Base-by-base conservation (phyloP, 2,797 vertebrate genomes). In the Gymnopithys bicolor region DNA sequence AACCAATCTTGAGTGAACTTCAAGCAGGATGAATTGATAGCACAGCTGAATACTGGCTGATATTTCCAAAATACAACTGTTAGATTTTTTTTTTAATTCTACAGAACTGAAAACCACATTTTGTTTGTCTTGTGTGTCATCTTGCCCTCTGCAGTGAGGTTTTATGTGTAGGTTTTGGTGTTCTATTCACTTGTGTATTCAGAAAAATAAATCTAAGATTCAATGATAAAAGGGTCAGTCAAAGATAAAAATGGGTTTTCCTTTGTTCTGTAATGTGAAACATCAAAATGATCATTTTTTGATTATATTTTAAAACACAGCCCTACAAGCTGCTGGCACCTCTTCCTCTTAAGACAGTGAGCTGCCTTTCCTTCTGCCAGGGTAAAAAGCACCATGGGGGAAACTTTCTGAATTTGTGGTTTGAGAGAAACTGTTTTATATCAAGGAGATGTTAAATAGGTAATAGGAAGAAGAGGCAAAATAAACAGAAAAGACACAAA, bases 71-170 rank as follows among this genome's bases (percentile, higher is more conserved):
- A 48, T 49, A 3, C 2, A 46, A 35, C 7, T 19, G 19, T 28
- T 46, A 14, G 4, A 48, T 1, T 32, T 82, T 73, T 27, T 64
- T 25, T 55, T 21, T 13, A 24, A n/a, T 79, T 87, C 16, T 80
- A 5, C 25, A 63, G 43, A 45, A 75, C 55, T 68, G 24, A 66
- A 56, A 75, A 5, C 28, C 35, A 17, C 19, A 30, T 5, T 53
- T 4, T 0, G 0, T 63, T 74, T 60, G 14, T 75, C 33, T 75
- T 56, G 8, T 3, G 0, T 75, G 32, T 64, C 33, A n/a, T 23
- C 16, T 66, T 3, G 12, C 13, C 23, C 19, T 45, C 49, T 69
- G 0, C 18, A 32, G 4, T 9, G 49, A 67, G 55, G 8, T 51
- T 78, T 89, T 49, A 1, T 30, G 5, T n/a, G 7, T 59, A n/a